Percentiles rank a stretch among this genome's conserved stretches.
phyloP scores from a whole-genome alignment of 92 coral and sea anemone species.

The Siderastrea siderea region DNA sequence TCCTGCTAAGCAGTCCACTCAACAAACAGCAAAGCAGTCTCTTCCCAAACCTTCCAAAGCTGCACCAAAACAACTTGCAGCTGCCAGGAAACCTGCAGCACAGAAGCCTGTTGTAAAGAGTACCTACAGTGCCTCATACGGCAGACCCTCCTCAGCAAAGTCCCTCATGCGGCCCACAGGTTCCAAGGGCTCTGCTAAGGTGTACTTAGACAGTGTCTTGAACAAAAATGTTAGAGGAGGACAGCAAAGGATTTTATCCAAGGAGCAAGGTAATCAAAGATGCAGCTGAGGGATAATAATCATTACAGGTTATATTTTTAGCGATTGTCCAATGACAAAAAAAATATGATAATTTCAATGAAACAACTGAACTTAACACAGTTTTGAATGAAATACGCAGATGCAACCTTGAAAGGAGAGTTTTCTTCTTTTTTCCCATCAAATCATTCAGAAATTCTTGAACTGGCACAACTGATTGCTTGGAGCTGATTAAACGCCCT shows the following conservation, averaged over 20 bases:
- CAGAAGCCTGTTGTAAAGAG: conserved; percentile 43
- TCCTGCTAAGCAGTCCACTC: neutral
- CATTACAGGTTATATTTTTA: too few relatives aligned
- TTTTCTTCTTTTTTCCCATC: too few relatives aligned
- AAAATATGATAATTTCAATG: too few relatives aligned
- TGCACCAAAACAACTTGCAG: conserved; percentile 9
- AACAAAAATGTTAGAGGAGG: conserved; percentile 2
- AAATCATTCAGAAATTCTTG: too few relatives aligned
- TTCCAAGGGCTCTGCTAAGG: conserved; percentile 12
- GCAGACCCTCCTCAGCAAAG: conserved; percentile 40
- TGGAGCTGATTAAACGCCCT: too few relatives aligned
- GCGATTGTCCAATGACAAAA: neutral
- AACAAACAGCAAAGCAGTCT: conserved; percentile 11
- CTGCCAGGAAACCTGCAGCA: conserved; percentile 15
- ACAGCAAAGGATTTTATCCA: neutral
- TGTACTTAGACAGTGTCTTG: conserved; percentile 54
- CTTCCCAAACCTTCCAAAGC: conserved; percentile 36
- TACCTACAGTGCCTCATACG: conserved; percentile 55
- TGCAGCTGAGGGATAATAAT: neutral
- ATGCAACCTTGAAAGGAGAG: too few relatives aligned
- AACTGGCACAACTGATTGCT: too few relatives aligned
- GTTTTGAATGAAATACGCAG: too few relatives aligned
- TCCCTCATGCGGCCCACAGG: conserved; percentile 23
- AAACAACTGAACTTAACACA: too few relatives aligned
- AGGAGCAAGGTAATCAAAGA: neutral